These are phyloP conservation scores for Phaetusa simplex DNA, from an alignment of 2,113 vertebrate species.

Conservation along the genomic window DNA sequence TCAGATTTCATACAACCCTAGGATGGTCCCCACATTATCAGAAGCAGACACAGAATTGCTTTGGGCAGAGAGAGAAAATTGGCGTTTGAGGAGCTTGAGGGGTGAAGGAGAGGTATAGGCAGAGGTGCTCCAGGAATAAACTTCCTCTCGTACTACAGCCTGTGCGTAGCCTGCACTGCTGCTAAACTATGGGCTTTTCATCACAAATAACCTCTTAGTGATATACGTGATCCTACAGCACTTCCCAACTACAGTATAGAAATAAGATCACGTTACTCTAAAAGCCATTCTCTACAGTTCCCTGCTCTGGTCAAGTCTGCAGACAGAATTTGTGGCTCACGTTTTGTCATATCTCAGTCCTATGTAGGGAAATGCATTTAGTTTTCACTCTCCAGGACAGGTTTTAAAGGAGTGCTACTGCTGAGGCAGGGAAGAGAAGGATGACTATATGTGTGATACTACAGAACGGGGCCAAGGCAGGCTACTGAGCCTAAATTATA, in stretches of 20 bases:
- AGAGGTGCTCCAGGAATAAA: background rate
- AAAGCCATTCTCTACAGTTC: background rate
- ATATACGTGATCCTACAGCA: background rate
- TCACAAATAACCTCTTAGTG: background rate
- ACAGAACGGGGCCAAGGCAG: background rate
- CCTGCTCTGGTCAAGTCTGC: background rate
- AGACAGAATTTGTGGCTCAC: background rate
- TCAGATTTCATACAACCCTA: background rate
- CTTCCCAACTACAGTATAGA: background rate
- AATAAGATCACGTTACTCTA: rapidly evolving
- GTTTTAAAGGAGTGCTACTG: background rate
- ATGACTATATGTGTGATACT: background rate
- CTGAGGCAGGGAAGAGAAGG: background rate
- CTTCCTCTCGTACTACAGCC: background rate
- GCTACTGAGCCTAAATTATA: background rate
- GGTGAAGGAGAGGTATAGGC: background rate
- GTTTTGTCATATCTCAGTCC: background rate
- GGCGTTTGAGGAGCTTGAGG: background rate
- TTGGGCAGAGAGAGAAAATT: background rate
- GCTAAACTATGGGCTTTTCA: background rate
- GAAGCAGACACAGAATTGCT: background rate
- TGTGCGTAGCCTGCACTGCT: background rate
- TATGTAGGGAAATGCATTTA: background rate
- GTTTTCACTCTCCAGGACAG: background rate
- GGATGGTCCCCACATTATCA: background rate